Evolutionary conservation across 2,113 vertebrate species (phyloP), one percentile per base, ranked within the genome.

Genomic region (Anas platyrhynchos): DNA sequence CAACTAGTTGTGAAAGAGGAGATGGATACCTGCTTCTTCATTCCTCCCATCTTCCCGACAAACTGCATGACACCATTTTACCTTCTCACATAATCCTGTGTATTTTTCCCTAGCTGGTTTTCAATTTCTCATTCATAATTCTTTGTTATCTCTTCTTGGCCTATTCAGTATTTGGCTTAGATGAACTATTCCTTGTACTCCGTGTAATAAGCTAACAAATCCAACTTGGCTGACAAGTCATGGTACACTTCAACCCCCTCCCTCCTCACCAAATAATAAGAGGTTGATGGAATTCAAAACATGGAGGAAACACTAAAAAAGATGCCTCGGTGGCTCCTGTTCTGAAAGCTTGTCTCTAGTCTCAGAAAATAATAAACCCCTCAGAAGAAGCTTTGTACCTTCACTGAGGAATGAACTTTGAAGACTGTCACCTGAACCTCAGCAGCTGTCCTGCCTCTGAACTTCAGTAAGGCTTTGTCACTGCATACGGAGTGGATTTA

Each of bases 61-160:
- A 83, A 91, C 4, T 2, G 32, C 71, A 74, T 9, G 56, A 82
- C 36, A 71, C 43, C 83, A 48, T n/a, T 68, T 84, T 17, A 78
- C 32, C 32, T 86, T 58, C 66, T 78, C 80, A 68, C 4, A 0
- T n/a, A 74, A 9, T 22, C 27, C 50, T 36, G 32, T 22, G 38
- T 15, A 76, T 91, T 86, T 67, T 61, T 50, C 7, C 16, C 31
- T 56, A 34, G 43, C 22, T 90, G 2, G 68, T 94, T 63, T 83
- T 84, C 83, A 17, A 73, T 41, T 86, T 86, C 65, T 91, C 48
- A 88, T 74, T 86, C 74, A 56, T 65, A 91, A 82, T 68, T 91
- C 38, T 18, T 6, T 74, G 29, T 81, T 76, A 75, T 41, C 32
- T 76, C 54, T 68, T 86, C 38, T 68, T 6, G 3, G 77, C 32